phyloP scores from a whole-genome alignment of 2,113 vertebrate species.

The Poeciliopsis turrubarensis region DNA sequence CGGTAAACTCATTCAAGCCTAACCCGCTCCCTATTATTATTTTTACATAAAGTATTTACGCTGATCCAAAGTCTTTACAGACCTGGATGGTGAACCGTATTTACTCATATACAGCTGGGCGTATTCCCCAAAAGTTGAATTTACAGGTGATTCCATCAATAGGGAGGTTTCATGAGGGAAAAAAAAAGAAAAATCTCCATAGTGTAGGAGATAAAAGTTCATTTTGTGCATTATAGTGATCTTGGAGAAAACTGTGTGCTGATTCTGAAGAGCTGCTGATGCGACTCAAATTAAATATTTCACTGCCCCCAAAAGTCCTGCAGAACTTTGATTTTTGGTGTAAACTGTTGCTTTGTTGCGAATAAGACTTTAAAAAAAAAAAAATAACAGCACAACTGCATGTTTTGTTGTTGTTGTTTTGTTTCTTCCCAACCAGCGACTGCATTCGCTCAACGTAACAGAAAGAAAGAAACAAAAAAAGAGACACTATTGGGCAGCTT shows the following conservation, averaged over 20 bases:
- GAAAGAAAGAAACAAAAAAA: conserved; percentile 16
- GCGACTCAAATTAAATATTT: conserved; percentile 67
- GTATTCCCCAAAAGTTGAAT: background rate
- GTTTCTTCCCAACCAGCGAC: conserved; percentile 9
- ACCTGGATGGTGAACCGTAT: background rate
- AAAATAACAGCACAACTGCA: conserved; percentile 43
- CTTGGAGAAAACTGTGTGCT: conserved; percentile 38
- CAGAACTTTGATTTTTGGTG: conserved; percentile 63
- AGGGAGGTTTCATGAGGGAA: background rate
- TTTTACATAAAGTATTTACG: background rate
- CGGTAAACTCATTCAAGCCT: background rate
- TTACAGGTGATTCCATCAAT: background rate
- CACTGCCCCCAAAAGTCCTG: conserved; percentile 53
- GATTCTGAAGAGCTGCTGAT: conserved; percentile 30
- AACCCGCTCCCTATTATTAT: background rate
- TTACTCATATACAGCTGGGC: background rate
- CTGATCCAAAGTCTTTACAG: no score
- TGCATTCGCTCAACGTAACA: conserved; percentile 25
- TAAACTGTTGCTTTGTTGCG: conserved; percentile 32
- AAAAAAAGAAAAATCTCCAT: no score
- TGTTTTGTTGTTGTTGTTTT: background rate
- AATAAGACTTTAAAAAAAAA: conserved; percentile 48
- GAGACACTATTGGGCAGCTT: conserved; percentile 13
- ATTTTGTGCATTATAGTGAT: conserved; percentile 5
- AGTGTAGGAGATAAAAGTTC: background rate